These are phyloP conservation scores for Drosophila pegasa DNA, from an alignment of 2,888 invertebrate genomes.

Conservation along the genomic window DNA sequence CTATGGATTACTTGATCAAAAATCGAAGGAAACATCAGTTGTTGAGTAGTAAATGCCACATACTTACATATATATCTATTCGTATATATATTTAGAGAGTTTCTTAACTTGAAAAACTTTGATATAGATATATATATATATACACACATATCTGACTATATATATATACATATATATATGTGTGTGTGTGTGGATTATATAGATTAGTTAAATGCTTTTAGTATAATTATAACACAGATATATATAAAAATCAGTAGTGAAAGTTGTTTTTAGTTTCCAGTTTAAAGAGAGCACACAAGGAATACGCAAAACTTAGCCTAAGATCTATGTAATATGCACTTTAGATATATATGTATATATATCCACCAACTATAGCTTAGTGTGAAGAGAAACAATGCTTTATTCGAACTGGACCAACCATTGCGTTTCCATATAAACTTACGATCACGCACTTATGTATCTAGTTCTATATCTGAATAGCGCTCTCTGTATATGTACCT, in stretches of 20 bases:
- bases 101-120: conserved; percentile 15
- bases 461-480: not conserved
- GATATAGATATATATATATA: conserved; percentile 19
- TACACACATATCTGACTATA: conserved; percentile 2
- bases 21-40: conserved; percentile 60
- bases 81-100: conserved; percentile 8
- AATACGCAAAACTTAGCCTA: conserved; percentile 49
- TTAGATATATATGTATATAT: conserved; percentile 14
- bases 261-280: conserved; percentile 46
- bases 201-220: conserved; percentile 15
- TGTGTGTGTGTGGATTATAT: conserved; percentile 19
- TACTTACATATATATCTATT: conserved; percentile 10
- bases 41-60: conserved; percentile 44
- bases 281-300: conserved; percentile 51
- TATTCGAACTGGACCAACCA: conserved; percentile 52
- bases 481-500: conserved; percentile 1
- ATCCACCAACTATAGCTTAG: conserved; percentile 14
- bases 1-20: conserved; percentile 52
- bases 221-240: conserved; percentile 74
- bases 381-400: conserved; percentile 48
- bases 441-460: conserved; percentile 40
- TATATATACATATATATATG: conserved; percentile 11
- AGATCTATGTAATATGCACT: conserved; percentile 11
- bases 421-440: conserved; percentile 39
- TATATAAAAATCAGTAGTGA: conserved; percentile 66